A percentile compares a stretch with the other conserved stretches of the same genome.
Conservation (phyloP, 2,888 invertebrate genomes). For the Cephus rjabovi region DNA sequence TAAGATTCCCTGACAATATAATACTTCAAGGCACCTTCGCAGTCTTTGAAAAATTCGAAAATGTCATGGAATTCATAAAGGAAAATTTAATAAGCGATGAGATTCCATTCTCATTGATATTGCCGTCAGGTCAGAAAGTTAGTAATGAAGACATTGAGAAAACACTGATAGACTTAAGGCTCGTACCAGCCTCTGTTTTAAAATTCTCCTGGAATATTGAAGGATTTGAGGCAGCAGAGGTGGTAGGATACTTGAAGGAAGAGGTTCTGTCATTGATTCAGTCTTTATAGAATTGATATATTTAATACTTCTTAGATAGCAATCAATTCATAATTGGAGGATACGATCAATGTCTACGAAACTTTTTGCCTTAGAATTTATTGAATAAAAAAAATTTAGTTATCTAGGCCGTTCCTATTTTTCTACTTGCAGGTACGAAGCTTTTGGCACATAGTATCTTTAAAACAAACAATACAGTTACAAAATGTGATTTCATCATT, state of each 20-base stretch:
- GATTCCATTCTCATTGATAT: constrained; percentile 77
- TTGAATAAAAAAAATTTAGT: not conserved
- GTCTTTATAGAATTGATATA: constrained; percentile 63
- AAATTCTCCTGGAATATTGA: constrained; percentile 79
- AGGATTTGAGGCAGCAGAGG: constrained; percentile 68
- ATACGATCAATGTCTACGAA: constrained; percentile 2
- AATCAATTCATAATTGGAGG: not conserved
- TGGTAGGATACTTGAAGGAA: constrained; percentile 78
- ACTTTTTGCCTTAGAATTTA: not conserved
- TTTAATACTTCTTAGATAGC: constrained; percentile 8
- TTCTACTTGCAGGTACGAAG: not conserved
- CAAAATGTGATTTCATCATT: not conserved
- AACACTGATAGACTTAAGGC: constrained; percentile 80
- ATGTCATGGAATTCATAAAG: constrained; percentile 82
- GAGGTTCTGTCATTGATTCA: constrained; percentile 80
- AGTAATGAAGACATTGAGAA: constrained; percentile 73
- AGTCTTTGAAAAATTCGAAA: constrained; percentile 81
- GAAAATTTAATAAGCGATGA: constrained; percentile 79
- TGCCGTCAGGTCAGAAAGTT: constrained; percentile 77
- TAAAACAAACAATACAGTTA: not conserved
- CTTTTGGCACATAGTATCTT: not conserved
- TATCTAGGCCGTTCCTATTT: not conserved
- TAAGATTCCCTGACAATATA: constrained; percentile 90
- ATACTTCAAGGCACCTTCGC: constrained; percentile 90
- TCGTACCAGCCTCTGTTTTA: constrained; percentile 87